Evolutionary conservation across 2,888 invertebrate genomes (phyloP).

Genomic region (Eupithecia abbreviata): DNA sequence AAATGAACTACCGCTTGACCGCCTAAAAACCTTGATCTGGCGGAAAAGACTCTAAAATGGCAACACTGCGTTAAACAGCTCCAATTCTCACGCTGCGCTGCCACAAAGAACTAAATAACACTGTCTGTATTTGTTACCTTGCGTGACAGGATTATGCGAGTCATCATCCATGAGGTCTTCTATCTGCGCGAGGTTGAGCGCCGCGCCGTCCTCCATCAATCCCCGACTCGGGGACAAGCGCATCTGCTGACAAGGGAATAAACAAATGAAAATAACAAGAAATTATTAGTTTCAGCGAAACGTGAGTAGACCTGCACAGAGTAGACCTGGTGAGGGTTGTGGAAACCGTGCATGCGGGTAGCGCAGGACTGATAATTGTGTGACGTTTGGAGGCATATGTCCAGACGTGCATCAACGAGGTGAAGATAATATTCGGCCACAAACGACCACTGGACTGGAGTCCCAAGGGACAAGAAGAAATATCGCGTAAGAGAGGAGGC

Average conservation of each 20-base stretch:
- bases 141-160: constrained; percentile 83
- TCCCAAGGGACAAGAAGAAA: no score
- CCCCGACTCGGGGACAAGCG: constrained; percentile 70
- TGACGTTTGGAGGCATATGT: no score
- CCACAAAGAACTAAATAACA: not conserved
- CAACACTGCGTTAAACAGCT: not conserved
- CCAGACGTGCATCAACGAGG: no score
- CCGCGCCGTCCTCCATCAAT: constrained; percentile 66
- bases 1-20: no score
- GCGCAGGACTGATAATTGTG: no score
- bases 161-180: constrained; percentile 89
- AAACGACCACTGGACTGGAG: no score
- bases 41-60: not conserved
- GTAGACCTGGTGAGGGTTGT: no score
- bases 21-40: no score
- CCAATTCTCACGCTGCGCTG: not conserved
- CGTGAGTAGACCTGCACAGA: no score
- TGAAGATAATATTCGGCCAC: no score
- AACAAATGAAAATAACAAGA: not conserved
- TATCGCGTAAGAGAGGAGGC: no score
- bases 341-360: no score
- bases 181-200: constrained; percentile 84
- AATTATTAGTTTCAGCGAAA: not conserved
- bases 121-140: constrained; percentile 61
- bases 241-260: constrained; percentile 59